A percentile compares a stretch with the other conserved stretches of the same genome.
Conservation (phyloP, 2,113 vertebrate genomes). For the Enhydra lutris region DNA sequence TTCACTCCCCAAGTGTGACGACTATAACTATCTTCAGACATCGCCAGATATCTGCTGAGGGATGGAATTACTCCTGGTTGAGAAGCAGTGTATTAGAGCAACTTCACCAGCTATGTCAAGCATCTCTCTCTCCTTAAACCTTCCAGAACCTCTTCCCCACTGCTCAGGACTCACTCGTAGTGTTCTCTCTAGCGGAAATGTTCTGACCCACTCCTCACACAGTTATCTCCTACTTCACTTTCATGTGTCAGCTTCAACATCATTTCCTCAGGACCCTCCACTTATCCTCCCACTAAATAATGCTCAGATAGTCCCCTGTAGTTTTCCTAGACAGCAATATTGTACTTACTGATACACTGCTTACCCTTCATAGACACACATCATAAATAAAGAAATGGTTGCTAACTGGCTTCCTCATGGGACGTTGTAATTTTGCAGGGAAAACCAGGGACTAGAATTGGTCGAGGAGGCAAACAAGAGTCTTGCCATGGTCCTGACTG, state of each 20-base stretch:
- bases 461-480: not conserved
- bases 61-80: not conserved
- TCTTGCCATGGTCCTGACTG: not conserved
- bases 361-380: not conserved
- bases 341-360: not conserved
- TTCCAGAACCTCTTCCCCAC: not conserved
- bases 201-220: too few species aligned
- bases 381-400: not conserved
- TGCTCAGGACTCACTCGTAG: accelerated
- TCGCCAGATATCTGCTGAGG: not conserved
- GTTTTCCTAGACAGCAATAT: not conserved
- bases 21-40: not conserved
- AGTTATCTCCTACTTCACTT: not conserved
- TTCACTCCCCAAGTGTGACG: not conserved
- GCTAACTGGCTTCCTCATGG: not conserved
- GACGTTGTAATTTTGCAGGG: not conserved
- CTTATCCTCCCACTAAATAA: not conserved
- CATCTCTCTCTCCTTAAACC: too few species aligned
- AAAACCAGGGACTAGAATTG: not conserved
- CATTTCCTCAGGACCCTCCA: not conserved
- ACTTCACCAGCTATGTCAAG: not conserved
- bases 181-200: not conserved
- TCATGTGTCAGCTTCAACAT: not conserved
- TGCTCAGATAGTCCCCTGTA: not conserved
- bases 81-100: not conserved